Base-by-base conservation (phyloP, 2,888 invertebrate species). In the Cephus spinipes region DNA sequence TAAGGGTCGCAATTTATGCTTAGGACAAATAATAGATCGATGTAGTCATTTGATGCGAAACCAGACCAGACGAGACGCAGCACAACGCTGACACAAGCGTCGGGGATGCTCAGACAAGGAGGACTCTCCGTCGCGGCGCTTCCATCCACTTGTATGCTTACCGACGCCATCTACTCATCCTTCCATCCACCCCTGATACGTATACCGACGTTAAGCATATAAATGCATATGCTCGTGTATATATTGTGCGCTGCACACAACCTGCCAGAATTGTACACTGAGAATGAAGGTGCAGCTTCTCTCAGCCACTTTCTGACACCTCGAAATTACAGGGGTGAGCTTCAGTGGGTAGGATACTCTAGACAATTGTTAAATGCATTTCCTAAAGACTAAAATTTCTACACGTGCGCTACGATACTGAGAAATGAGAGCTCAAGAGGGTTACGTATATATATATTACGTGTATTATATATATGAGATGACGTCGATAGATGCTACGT, bases 241-340 rank as follows among this genome's bases (percentile, higher is more conserved):
- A 40, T 15, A 40, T 4, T 15, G 40, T 40, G 15, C 15, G 40
- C 40, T 40, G 15, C 40, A 40, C 40, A 15, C 40, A 40, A 15
- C 6, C 40, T 40, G 15, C 40, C 40, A 15, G 15, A 40, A 15
- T 15, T 36, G 15, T 36, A 36, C 36, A 36, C 12, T 4, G 12
- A 36, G 36, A 36, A 36, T 36, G 36, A 36, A 36, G 15, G 31
- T 74, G n/a, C 34, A 36, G 74, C 79, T 80, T 82, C 78, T 81
- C 80, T 82, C 83, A 85, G 85, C 85, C 83, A 85, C 85, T 85
- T 85, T 74, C 80, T 82, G 85, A 85, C 85, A 84, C 85, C 85
- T 85, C 73, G 79, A 79, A 84, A 85, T 83, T 83, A 84, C 83
- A 83, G 82, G 79, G 81, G 82, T 82, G 81, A 85, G 84, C 82